These are phyloP conservation scores for Amphiprion percula DNA, from an alignment of 2,113 vertebrate species.

Conservation along the genomic window DNA sequence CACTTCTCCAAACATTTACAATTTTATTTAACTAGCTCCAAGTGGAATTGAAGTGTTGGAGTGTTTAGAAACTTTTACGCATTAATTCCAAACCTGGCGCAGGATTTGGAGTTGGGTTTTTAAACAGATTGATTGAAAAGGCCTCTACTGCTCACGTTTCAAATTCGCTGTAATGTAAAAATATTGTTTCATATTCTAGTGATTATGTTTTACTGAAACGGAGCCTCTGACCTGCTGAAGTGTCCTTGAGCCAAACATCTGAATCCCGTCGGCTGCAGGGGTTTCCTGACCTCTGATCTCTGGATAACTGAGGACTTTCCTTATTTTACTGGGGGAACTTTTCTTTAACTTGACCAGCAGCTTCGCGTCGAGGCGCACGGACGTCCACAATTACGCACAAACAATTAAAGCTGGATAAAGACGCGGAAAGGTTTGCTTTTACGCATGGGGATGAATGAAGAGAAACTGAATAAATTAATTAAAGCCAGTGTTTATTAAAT, in stretches of 20 bases:
- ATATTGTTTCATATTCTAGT: background rate
- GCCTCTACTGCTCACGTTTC: background rate
- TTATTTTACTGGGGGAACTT: background rate
- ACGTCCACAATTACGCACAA: slow-evolving; percentile 18
- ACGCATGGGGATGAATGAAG: background rate
- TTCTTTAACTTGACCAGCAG: background rate
- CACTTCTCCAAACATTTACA: background rate
- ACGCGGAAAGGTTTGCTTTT: background rate
- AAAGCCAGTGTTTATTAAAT: slow-evolving; percentile 31
- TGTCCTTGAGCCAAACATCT: slow-evolving; percentile 21
- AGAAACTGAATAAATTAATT: slow-evolving; percentile 3
- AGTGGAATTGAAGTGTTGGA: background rate
- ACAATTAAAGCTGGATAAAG: background rate
- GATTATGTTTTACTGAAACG: background rate
- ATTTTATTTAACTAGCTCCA: background rate
- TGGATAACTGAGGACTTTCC: background rate
- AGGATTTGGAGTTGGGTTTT: background rate
- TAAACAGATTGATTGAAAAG: background rate
- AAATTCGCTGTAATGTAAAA: too few species aligned
- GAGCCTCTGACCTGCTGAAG: slow-evolving; percentile 7
- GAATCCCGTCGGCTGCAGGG: background rate
- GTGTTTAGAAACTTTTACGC: background rate
- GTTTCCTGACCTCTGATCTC: slow-evolving; percentile 11
- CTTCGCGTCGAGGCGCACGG: background rate
- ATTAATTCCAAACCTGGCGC: too few species aligned